Evolutionary conservation across 1,140 invertebrate genomes (phyloP), one percentile per base, ranked within the genome.

Genomic region (Tribolium castaneum): DNA sequence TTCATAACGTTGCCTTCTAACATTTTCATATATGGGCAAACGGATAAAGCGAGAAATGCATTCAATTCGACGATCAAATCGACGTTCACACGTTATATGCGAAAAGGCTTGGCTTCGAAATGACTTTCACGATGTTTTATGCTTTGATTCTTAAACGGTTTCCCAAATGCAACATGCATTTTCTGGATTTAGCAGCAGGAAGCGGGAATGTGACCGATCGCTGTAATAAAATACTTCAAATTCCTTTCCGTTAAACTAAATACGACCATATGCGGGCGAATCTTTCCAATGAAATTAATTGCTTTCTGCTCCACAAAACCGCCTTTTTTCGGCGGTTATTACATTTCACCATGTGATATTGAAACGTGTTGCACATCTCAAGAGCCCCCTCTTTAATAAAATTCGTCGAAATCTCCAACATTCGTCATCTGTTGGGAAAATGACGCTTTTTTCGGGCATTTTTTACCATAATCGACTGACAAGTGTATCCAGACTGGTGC

Each of bases 1-100:
- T 73, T 73, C 71, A 73, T 73, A 52, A 73, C 52, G 19, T 73
- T 25, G 13, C 7, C 54, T 22, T 59, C 30, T 35, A 51, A 73
- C 49, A 52, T 52, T 73, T 72, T 73, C 71, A 73, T 73, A 73
- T 73, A 73, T 52, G 59, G 71, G 45, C 45, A 51, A 52, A 49
- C 70, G 70, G n/a, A 72, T 72, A 39, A 51, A 52, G 45, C 34
- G 30, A 25, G 45, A 73, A 71, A 16, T 14, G 22, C 34, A 73
- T 50, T 73, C 22, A 56, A 73, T 35, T 45, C 70, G 22, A 10
- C 49, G 71, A 51, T 73, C 45, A 52, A 51, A 73, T 51, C 19
- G 34, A 52, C 70, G 19, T 72, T 72, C 70, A 72, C 70, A 72
- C 70, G 70, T 30, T 30, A 30, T 30, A 30, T 25, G 56, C 16